Evolutionary conservation across 1,140 invertebrate genomes (phyloP).

Genomic region (Eumaeus atala): DNA sequence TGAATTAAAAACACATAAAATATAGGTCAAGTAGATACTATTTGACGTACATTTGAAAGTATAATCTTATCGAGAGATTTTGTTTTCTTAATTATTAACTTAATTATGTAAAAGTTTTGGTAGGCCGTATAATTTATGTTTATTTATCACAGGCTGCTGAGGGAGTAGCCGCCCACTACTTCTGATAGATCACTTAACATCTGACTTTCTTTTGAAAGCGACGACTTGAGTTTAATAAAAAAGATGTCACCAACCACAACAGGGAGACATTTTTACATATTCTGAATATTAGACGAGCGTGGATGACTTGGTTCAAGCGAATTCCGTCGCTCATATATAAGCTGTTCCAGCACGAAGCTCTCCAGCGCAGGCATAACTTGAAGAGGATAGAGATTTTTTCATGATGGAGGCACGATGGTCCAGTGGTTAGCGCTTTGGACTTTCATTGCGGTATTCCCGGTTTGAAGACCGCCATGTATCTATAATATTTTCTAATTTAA

Average conservation of each 20-base stretch:
- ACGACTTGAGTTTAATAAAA: background rate
- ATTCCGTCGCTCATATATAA: no score
- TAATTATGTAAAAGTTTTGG: slow-evolving; percentile 6
- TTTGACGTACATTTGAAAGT: slow-evolving; percentile 3
- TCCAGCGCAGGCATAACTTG: no score
- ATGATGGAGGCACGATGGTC: no score
- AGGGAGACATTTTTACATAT: background rate
- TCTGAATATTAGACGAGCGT: background rate
- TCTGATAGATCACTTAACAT: background rate
- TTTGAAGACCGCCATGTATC: no score
- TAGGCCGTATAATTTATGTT: background rate
- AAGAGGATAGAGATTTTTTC: no score
- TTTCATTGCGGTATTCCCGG: no score
- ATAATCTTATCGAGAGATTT: background rate
- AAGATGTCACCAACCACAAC: background rate
- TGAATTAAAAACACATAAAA: background rate
- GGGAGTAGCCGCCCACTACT: background rate
- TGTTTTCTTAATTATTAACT: slow-evolving; percentile 7
- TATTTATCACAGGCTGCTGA: background rate
- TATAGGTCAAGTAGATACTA: no score
- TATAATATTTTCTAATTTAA: no score
- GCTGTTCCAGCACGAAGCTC: no score
- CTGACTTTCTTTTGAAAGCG: background rate
- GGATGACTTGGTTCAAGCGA: no score
- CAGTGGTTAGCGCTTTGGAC: no score